Percentiles rank a stretch among this genome's conserved stretches.
These are phyloP conservation scores for Steinernema hermaphroditum DNA, from an alignment of 2,888 invertebrate genomes.

Conservation along the genomic window DNA sequence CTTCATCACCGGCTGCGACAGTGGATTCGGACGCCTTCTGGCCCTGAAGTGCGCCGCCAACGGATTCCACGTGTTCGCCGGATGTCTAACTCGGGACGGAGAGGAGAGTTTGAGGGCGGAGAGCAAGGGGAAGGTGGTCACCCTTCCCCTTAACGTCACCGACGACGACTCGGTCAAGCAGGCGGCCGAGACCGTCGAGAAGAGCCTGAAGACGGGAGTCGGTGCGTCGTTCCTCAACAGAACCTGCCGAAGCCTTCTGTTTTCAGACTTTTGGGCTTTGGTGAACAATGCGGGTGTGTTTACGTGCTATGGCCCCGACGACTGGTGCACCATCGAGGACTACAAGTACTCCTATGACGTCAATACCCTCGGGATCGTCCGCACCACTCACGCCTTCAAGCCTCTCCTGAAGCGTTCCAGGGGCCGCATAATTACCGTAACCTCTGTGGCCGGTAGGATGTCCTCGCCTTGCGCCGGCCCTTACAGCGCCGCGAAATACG, in stretches of 20 bases:
- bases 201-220: constrained; percentile 43
- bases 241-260: no score
- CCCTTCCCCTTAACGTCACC: constrained; percentile 71
- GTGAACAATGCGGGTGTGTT: constrained; percentile 88
- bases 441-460: constrained; percentile 67
- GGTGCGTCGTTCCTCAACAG: not conserved
- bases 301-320: constrained; percentile 81
- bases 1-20: constrained; percentile 43
- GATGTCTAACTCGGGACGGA: constrained; percentile 72
- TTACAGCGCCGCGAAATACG: constrained; percentile 60
- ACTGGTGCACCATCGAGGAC: constrained; percentile 83
- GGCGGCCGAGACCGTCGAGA: constrained; percentile 73
- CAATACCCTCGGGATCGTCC: constrained; percentile 76
- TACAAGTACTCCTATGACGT: constrained; percentile 75
- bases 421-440: constrained; percentile 69
- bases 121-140: constrained; percentile 42
- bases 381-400: constrained; percentile 58
- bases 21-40: constrained; percentile 66
- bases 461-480: constrained; percentile 63
- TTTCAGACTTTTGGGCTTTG: constrained; percentile 72
- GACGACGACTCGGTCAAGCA: constrained; percentile 75
- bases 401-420: constrained; percentile 56
- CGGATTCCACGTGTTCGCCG: constrained; percentile 79
- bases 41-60: constrained; percentile 70
- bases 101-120: constrained; percentile 70